phyloP scores from a whole-genome alignment of 2,888 invertebrate species.

The Magallana nippona region DNA sequence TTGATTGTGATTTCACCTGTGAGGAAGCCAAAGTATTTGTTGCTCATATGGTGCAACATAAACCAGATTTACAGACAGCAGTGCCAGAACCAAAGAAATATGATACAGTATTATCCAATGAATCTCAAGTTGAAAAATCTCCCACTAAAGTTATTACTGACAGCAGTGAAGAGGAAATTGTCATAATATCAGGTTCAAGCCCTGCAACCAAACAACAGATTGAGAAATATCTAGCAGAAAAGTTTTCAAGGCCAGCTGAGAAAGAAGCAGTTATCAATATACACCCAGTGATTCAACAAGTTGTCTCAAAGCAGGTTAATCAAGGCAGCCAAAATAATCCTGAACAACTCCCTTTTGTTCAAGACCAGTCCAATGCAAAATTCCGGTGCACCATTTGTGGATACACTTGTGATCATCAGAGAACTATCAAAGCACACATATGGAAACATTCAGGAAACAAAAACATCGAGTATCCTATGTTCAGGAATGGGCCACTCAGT shows the following conservation, averaged over 20 bases:
- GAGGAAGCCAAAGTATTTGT: slow-evolving; percentile 71
- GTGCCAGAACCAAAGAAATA: slow-evolving; percentile 8
- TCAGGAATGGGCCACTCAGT: slow-evolving; percentile 77
- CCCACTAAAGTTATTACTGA: background rate
- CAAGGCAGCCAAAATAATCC: slow-evolving; percentile 6
- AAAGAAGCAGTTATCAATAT: slow-evolving; percentile 35
- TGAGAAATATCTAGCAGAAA: slow-evolving; percentile 37
- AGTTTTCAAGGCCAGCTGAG: slow-evolving; percentile 14
- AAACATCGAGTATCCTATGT: slow-evolving; percentile 78
- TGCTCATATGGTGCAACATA: slow-evolving; percentile 71
- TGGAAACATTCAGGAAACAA: slow-evolving; percentile 79
- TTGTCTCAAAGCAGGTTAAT: slow-evolving; percentile 11
- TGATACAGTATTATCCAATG: slow-evolving; percentile 6
- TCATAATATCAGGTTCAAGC: background rate
- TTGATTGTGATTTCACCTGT: slow-evolving; percentile 71
- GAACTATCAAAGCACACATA: slow-evolving; percentile 79
- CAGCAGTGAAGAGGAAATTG: slow-evolving; percentile 6
- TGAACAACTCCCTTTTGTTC: slow-evolving; percentile 57
- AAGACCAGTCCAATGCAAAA: slow-evolving; percentile 67
- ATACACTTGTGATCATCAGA: slow-evolving; percentile 77
- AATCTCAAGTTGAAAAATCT: slow-evolving; percentile 29
- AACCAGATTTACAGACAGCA: slow-evolving; percentile 49
- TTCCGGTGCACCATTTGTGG: slow-evolving; percentile 77
- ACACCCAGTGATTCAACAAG: slow-evolving; percentile 28
- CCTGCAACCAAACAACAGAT: slow-evolving; percentile 36